A percentile compares a stretch with the other conserved stretches of the same genome.
phyloP scores from a whole-genome alignment of 2,113 vertebrate genomes.

The Callospermophilus lateralis region DNA sequence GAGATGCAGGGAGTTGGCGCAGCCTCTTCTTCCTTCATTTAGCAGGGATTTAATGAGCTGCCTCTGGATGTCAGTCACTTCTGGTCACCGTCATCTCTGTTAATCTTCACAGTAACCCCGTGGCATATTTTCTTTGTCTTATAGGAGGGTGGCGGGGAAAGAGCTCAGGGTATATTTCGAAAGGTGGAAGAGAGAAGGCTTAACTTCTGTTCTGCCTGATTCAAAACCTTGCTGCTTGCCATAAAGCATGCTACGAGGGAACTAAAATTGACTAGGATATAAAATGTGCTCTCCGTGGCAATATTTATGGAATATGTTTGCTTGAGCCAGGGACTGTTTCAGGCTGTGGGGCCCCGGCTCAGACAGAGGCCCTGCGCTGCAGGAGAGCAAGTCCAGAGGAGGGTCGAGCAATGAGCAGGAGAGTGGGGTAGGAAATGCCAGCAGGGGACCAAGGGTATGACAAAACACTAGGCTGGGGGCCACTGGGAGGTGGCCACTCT shows the following conservation, averaged over 20 bases:
- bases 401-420: neutral
- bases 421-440: neutral
- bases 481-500: too few relatives aligned
- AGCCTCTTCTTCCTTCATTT: neutral
- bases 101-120: neutral
- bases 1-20: accelerated
- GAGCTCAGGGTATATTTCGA: conserved; percentile 32
- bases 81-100: neutral
- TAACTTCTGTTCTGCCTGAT: conserved; percentile 56
- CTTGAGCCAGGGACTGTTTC: neutral
- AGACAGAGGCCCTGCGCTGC: neutral
- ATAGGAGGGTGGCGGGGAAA: neutral
- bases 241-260: conserved; percentile 41
- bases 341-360: neutral
- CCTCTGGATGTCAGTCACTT: neutral
- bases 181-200: conserved; percentile 52
- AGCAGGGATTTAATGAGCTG: neutral
- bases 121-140: conserved; percentile 49
- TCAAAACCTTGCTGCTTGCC: conserved; percentile 54
- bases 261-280: conserved; percentile 51
- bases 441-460: neutral
- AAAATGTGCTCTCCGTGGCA: conserved; percentile 12
- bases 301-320: conserved; percentile 48
- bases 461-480: neutral
- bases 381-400: neutral